Conservation (phyloP, 1,140 invertebrate genomes). For the Musca domestica region DNA sequence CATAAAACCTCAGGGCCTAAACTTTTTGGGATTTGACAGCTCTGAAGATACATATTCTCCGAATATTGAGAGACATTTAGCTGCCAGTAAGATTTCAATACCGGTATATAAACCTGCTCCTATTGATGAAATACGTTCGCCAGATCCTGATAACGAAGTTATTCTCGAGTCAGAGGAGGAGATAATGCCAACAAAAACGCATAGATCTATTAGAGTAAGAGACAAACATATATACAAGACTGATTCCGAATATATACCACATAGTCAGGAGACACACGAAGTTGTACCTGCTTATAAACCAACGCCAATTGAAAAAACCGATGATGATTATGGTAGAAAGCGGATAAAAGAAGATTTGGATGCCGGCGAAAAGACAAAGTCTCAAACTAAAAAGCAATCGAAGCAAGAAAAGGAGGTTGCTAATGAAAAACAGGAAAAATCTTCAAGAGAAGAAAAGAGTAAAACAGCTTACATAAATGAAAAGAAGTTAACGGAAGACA, state of each 20-base stretch:
- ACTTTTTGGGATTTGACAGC: not conserved
- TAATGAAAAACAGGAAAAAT: too few relatives aligned
- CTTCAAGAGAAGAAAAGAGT: not conserved
- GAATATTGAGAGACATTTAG: not conserved
- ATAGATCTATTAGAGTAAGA: not conserved
- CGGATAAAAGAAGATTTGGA: too few relatives aligned
- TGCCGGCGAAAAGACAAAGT: not conserved
- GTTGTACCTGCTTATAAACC: not conserved
- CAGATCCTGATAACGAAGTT: not conserved
- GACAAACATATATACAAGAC: not conserved
- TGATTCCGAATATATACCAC: not conserved
- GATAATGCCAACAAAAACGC: not conserved
- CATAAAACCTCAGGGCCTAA: not conserved
- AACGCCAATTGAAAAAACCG: not conserved
- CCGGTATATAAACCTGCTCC: not conserved
- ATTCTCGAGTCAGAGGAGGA: too few relatives aligned
- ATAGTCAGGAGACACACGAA: not conserved
- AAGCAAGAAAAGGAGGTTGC: not conserved
- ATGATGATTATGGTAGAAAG: too few relatives aligned
- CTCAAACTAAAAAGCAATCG: not conserved
- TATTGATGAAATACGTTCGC: not conserved
- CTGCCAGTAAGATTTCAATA: not conserved
- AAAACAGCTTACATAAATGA: not conserved
- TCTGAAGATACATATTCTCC: slow-evolving; percentile 1
- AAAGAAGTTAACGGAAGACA: not conserved